Evolutionary conservation across 2,113 vertebrate species (phyloP).

Genomic region (Nothocercus julius): DNA sequence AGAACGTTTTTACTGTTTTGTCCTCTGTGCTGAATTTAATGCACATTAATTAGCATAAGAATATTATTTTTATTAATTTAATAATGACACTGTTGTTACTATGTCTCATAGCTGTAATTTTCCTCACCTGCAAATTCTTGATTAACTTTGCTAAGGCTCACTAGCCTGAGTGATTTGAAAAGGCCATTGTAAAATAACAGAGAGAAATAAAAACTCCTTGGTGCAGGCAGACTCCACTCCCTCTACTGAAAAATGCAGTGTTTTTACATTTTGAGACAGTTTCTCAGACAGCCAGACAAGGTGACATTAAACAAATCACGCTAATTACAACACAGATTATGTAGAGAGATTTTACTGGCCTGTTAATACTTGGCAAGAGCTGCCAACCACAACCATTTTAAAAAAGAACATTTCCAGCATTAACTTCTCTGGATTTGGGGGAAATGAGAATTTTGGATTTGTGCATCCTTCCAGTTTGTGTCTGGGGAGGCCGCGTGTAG

Average conservation of each 20-base stretch:
- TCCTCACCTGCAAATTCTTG: neutral
- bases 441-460: neutral
- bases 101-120: neutral
- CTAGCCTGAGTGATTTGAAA: slow-evolving; percentile 5
- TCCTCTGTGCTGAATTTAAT: neutral
- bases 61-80: neutral
- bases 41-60: neutral
- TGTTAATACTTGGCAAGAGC: slow-evolving; percentile 32
- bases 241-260: neutral
- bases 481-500: neutral
- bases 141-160: neutral
- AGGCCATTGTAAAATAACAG: neutral
- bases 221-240: neutral
- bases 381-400: slow-evolving; percentile 41
- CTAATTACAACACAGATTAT: slow-evolving; percentile 61
- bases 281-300: slow-evolving; percentile 59
- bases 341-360: slow-evolving; percentile 42
- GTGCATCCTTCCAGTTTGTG: neutral
- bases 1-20: neutral
- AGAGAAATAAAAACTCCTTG: slow-evolving; percentile 18
- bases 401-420: slow-evolving; percentile 1
- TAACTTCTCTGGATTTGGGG: neutral
- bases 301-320: slow-evolving; percentile 62
- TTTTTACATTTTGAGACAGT: slow-evolving; percentile 40
- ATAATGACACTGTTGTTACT: neutral